Conservation (phyloP, 2,888 invertebrate genomes). For the Prenolepis imparis region DNA sequence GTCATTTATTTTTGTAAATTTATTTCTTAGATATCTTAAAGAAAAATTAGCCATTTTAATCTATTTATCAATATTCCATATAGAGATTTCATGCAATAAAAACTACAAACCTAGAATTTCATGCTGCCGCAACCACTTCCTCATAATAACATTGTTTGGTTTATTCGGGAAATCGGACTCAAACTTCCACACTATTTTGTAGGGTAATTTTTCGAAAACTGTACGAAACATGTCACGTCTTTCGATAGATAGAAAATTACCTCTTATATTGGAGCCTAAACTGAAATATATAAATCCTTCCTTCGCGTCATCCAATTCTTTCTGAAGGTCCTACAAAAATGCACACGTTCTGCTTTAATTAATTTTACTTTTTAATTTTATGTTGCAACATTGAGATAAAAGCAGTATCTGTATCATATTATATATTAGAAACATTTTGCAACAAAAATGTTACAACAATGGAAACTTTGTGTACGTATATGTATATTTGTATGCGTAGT, state of each 20-base stretch:
- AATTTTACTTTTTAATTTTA: not conserved
- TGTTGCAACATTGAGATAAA: not conserved
- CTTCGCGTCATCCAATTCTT: slow-evolving; percentile 53
- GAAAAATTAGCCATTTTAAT: too few species aligned
- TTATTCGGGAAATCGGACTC: slow-evolving; percentile 47
- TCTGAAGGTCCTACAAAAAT: slow-evolving; percentile 47
- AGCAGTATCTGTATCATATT: not conserved
- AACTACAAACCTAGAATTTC: slow-evolving; percentile 47
- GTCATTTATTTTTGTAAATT: too few species aligned
- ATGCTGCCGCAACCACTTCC: slow-evolving; percentile 62
- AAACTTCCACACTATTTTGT: slow-evolving; percentile 61
- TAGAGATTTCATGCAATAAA: not conserved
- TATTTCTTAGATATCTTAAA: not conserved
- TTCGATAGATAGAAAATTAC: not conserved
- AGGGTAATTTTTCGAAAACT: slow-evolving; percentile 58
- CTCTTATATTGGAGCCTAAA: slow-evolving; percentile 58
- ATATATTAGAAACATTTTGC: not conserved
- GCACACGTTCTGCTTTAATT: not conserved
- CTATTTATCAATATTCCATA: not conserved
- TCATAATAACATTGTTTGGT: slow-evolving; percentile 54
- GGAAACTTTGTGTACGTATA: not conserved
- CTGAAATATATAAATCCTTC: slow-evolving; percentile 65
- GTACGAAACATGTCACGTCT: slow-evolving; percentile 32
- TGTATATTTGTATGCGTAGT: not conserved
- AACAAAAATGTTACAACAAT: too few species aligned